Conservation (phyloP, 2,888 invertebrate genomes). For the Carcina quercana region DNA sequence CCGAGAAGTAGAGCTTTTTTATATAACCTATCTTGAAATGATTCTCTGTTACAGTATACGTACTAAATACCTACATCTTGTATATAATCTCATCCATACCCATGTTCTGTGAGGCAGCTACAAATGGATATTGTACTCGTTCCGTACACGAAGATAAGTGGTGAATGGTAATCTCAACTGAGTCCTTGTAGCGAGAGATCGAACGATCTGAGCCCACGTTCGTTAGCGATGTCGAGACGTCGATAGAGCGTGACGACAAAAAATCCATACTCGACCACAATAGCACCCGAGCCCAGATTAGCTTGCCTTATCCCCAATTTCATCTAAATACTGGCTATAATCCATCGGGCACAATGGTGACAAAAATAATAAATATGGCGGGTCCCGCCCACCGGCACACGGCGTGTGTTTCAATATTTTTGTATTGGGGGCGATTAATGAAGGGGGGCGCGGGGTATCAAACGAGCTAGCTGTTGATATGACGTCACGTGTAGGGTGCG, state of each 20-base stretch:
- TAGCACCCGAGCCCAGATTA: slow-evolving; percentile 56
- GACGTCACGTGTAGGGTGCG: background rate
- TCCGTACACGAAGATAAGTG: too few species aligned
- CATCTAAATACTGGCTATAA: slow-evolving; percentile 71
- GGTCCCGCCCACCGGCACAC: slow-evolving; percentile 49
- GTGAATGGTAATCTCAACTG: too few species aligned
- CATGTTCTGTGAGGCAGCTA: too few species aligned
- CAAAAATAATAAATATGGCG: slow-evolving; percentile 71
- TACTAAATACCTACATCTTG: too few species aligned
- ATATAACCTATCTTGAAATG: too few species aligned
- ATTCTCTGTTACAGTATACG: too few species aligned
- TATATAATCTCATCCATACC: too few species aligned
- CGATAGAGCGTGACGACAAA: slow-evolving; percentile 2
- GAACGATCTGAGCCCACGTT: background rate
- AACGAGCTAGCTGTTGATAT: slow-evolving; percentile 59
- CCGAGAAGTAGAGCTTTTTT: too few species aligned
- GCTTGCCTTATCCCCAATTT: slow-evolving; percentile 68
- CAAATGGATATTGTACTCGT: too few species aligned
- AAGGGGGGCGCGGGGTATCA: slow-evolving; percentile 43
- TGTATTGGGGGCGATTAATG: slow-evolving; percentile 55
- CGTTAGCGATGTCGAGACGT: background rate
- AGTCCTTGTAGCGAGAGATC: too few species aligned
- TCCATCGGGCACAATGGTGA: slow-evolving; percentile 62
- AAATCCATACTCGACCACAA: slow-evolving; percentile 52
- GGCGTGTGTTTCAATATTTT: slow-evolving; percentile 58